Evolutionary conservation across 2,888 invertebrate genomes (phyloP).

Genomic region (Lypha dubia): DNA sequence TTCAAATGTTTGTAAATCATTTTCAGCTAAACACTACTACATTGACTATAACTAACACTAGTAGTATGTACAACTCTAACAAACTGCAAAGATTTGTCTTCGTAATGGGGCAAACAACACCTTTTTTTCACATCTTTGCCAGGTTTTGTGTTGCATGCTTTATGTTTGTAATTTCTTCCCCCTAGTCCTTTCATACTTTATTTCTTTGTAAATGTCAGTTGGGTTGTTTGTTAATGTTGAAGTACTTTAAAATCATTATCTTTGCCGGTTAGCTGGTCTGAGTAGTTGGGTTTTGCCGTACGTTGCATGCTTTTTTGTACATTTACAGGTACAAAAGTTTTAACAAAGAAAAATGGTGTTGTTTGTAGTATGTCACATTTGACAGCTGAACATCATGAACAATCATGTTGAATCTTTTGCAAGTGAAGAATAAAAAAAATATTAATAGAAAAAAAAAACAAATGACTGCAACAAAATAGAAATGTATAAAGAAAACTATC

Average conservation of each 20-base stretch:
- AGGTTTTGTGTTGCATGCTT: conserved; percentile 29
- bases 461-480: conserved; percentile 29
- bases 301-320: conserved; percentile 53
- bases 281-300: conserved; percentile 1
- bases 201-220: conserved; percentile 51
- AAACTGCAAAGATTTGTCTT: conserved; percentile 60
- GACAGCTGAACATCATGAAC: conserved; percentile 69
- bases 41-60: not conserved
- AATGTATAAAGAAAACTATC: conserved; percentile 43
- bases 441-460: not conserved
- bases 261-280: conserved; percentile 27
- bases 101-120: conserved; percentile 43
- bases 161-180: not conserved
- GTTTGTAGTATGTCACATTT: conserved; percentile 68
- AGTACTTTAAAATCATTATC: conserved; percentile 52
- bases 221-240: conserved; percentile 49
- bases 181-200: conserved; percentile 7
- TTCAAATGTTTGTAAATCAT: conserved; percentile 40
- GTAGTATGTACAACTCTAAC: conserved; percentile 3
- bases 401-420: conserved; percentile 54
- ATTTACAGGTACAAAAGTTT: conserved; percentile 30
- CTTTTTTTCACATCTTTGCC: conserved; percentile 18
- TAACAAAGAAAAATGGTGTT: conserved; percentile 63
- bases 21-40: conserved; percentile 22
- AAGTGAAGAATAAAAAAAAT: conserved; percentile 2